Base-by-base conservation (phyloP, 2,113 vertebrate genomes). In the Oenanthe oenanthe region DNA sequence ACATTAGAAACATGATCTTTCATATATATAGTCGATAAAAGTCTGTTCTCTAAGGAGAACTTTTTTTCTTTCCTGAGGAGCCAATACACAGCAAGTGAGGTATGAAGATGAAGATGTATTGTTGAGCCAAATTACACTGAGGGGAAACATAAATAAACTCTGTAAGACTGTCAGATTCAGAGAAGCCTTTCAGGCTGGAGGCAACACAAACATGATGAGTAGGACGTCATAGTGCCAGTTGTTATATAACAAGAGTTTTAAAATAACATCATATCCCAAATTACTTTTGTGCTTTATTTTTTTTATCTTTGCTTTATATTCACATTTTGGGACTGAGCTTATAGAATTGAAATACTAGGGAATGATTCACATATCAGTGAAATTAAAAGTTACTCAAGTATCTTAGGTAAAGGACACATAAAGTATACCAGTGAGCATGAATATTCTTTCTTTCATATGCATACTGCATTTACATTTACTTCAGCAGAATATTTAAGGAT, bases 141-240 rank as follows among this genome's bases (percentile, higher is more conserved):
- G 36, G 26, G 66, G 24, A 88, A 91, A 93, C 42, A 86, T 93
- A 95, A 96, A 94, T 94, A 95, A 86, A 87, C 12, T 38, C 72
- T 85, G 38, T 45, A 66, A 45, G 10, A 66, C 62, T 93, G 79
- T 88, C 79, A 89, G 20, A 85, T 92, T 89, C 84, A 61, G 40
- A 94, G n/a, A 92, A 66, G 17, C 45, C 21, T 90, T 77, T 88
- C 71, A 82, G 29, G 31, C 31, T 18, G 13, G 17, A 77, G 43
- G 43, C 28, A 53, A 42, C 17, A 40, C 8, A 91, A 79, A 42
- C 14, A 67, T 6, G 53, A 85, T 12, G 53, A 17, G 10, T 80
- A 43, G 6, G 1, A 93, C 13, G 4, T 26, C 54, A 73, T 38
- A 74, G 36, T 25, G 36, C 4, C 72, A 83, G 40, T 9, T 40